Base-by-base conservation (phyloP, 1,140 invertebrate genomes). In the Caerostris extrusa region DNA sequence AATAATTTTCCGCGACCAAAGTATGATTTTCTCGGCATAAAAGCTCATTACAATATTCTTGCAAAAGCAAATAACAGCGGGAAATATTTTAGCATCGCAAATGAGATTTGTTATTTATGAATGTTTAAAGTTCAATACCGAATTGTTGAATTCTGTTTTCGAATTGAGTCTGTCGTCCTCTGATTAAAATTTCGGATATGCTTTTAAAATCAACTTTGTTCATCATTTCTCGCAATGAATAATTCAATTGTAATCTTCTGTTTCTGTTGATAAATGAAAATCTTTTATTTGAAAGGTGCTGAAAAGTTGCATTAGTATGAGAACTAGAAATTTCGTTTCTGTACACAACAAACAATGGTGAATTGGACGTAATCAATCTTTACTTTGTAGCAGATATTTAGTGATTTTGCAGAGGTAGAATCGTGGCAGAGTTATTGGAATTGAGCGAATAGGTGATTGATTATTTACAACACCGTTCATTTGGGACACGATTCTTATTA, bases 31-130 rank as follows among this genome's bases (percentile, higher is more conserved):
- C 12, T 19, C 50, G 53, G 34, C 34, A 77, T 19, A 50, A 17
- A 77, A 77, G 71, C 71, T 77, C 71, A 77, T 77, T 77, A 77
- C 34, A 77, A 77, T 17, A 50, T 50, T 12, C 19, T 12, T 77
- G 71, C 71, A 50, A 77, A 77, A 77, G 34, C 71, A 77, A 77
- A 77, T 77, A 50, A 77, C 7, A 53, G 71, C 71, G 71, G 34
- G 71, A 77, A 53, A 77, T 77, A 77, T 67, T 67, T 77, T 77
- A 7, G 71, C 8, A 77, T 77, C 34, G 53, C 53, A 77, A 77
- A 77, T 77, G 34, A 50, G 34, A 77, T 77, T 77, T 77, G 71
- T 77, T 77, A 77, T 77, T 77, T 77, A 77, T 77, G 71, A 77
- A 77, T 77, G 71, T 77, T 77, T 53, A 53, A 34, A 77, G 7